Conservation (phyloP, 1,140 invertebrate genomes). For the Drosophila aff. region DNA sequence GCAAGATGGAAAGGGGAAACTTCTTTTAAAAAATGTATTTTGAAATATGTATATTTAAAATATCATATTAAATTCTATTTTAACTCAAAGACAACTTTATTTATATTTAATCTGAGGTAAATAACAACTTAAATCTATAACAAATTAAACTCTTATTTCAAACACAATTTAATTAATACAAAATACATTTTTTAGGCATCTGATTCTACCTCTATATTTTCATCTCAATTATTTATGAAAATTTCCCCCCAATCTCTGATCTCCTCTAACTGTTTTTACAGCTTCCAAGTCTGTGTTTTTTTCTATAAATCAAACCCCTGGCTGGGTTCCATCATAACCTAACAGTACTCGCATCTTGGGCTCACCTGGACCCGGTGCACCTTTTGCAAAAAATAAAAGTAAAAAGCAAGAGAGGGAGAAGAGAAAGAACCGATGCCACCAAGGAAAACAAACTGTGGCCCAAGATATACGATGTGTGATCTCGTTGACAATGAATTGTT, state of each 20-base stretch:
- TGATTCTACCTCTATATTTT: neutral
- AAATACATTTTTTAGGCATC: no score
- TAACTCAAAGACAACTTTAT: neutral
- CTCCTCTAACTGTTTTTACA: slow-evolving; percentile 25
- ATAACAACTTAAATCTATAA: fast-evolving
- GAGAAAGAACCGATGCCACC: slow-evolving; percentile 47
- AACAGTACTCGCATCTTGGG: slow-evolving; percentile 20
- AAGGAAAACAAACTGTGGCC: slow-evolving; percentile 72
- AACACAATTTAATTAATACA: no score
- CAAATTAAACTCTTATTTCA: neutral
- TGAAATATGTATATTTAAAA: neutral
- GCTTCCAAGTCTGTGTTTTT: slow-evolving; percentile 15
- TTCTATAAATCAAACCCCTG: neutral
- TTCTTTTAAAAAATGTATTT: neutral
- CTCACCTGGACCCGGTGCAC: slow-evolving; percentile 69
- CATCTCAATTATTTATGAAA: neutral
- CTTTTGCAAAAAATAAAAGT: slow-evolving; percentile 67
- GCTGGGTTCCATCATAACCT: slow-evolving; percentile 6
- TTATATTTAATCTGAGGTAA: neutral
- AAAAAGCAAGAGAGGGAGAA: neutral
- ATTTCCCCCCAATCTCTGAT: neutral
- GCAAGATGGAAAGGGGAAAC: neutral
- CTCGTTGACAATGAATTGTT: slow-evolving; percentile 84
- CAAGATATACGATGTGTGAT: slow-evolving; percentile 84
- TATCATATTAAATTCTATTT: neutral